A percentile compares a stretch with the other conserved stretches of the same genome.
Conservation (phyloP, 2,888 invertebrate genomes). For the Caenorhabditis sp. region DNA sequence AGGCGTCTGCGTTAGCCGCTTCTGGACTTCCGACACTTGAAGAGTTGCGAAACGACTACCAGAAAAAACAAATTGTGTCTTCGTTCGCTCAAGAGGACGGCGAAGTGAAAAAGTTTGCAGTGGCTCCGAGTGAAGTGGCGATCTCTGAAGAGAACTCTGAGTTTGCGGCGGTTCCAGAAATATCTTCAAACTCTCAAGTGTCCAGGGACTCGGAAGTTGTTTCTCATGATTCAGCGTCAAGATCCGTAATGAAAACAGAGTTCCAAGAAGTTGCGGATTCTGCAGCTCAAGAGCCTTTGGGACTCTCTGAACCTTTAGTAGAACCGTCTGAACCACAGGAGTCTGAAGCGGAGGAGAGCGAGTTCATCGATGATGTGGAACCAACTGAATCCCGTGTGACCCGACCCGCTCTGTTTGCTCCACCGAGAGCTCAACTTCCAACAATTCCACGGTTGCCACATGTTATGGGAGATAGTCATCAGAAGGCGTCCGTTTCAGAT, state of each 20-base stretch:
- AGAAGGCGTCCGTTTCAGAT: slow-evolving; percentile 15
- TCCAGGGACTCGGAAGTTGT: background rate
- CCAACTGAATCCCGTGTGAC: background rate
- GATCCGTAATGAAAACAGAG: background rate
- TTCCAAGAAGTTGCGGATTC: too few relatives aligned
- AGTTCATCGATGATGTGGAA: slow-evolving; percentile 1
- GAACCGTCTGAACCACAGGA: slow-evolving; percentile 7
- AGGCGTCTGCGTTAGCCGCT: slow-evolving; percentile 25
- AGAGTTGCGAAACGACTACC: slow-evolving; percentile 31
- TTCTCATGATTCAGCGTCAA: background rate
- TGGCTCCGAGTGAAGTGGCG: slow-evolving; percentile 47
- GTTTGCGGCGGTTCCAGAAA: background rate
- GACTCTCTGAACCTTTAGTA: background rate
- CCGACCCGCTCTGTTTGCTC: slow-evolving; percentile 26
- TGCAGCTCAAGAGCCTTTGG: background rate
- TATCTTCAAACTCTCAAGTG: background rate
- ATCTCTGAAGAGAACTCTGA: slow-evolving; percentile 22
- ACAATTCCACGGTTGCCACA: slow-evolving; percentile 19
- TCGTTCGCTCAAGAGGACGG: slow-evolving; percentile 34
- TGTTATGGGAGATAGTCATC: slow-evolving; percentile 11
- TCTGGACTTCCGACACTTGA: slow-evolving; percentile 35
- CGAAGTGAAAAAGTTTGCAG: slow-evolving; percentile 39
- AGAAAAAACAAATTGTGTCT: slow-evolving; percentile 16
- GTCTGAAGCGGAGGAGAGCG: slow-evolving; percentile 5
- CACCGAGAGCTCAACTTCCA: slow-evolving; percentile 41